phyloP scores from a whole-genome alignment of 2,113 vertebrate species.

The Miniopterus natalensis region DNA sequence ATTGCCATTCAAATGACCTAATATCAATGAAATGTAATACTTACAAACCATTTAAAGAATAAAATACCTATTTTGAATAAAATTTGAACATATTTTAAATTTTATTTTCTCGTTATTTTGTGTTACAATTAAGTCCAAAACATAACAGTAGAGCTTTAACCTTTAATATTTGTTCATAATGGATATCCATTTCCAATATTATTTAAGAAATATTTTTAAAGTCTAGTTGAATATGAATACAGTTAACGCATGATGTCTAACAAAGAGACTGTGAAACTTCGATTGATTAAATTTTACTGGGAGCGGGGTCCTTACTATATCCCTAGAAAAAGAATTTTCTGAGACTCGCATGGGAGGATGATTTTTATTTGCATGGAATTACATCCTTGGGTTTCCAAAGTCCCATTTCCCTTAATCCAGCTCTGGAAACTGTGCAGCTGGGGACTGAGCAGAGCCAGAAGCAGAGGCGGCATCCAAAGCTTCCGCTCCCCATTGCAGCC shows the following conservation, averaged over 20 bases:
- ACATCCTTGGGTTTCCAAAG: too few species aligned
- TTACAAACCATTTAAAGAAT: neutral
- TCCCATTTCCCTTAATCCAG: too few species aligned
- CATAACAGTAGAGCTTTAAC: neutral
- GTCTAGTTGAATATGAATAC: neutral
- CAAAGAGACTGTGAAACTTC: constrained; percentile 39
- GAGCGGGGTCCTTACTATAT: too few species aligned
- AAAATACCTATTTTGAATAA: neutral
- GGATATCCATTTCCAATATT: too few species aligned
- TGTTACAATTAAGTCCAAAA: neutral
- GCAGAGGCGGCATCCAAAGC: too few species aligned
- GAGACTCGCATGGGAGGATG: too few species aligned
- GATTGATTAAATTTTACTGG: constrained; percentile 57
- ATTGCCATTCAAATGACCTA: neutral
- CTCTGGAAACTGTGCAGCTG: too few species aligned
- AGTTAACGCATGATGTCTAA: neutral
- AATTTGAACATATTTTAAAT: neutral
- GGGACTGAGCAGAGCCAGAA: too few species aligned
- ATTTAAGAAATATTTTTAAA: neutral
- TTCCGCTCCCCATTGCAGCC: too few species aligned
- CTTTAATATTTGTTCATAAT: neutral
- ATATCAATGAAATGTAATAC: neutral
- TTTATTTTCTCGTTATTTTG: neutral
- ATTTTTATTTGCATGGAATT: too few species aligned
- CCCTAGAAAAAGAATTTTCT: too few species aligned